Base-by-base conservation (phyloP, 2,113 vertebrate species). In the Pheucticus melanocephalus region DNA sequence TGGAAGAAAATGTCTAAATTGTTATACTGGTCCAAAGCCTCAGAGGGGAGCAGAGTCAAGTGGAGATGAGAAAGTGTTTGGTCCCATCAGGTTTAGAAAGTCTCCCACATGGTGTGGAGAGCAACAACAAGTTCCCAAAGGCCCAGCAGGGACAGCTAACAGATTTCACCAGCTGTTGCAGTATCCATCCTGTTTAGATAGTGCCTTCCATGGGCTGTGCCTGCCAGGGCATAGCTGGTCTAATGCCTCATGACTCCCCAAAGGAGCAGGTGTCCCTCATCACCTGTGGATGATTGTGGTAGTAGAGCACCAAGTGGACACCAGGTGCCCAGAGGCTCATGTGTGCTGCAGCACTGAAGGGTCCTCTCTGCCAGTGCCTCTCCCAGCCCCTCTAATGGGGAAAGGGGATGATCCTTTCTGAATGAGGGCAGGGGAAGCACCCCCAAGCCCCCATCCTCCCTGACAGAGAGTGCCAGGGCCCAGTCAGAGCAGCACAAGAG, bases 251-350 rank as follows among this genome's bases (percentile, higher is more conserved):
- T 3, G 1, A 2, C 31, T 57, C 4, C 23, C 33, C 44, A 51
- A 1, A 75, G 56, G 20, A 87, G 30, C 35, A 59, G 45, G 12
- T 59, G 42, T 54, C 35, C 60, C 40, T 86, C 0, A 0, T 61
- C 45, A 21, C 15, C 33, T 11, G 0, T 33, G 37, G 27, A 22
- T 39, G 17, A 15, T n/a, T 12, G 7, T 31, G 31, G 15, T 63
- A 71, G 79, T 16, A 57, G 47, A 68, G n/a, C n/a, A 39, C 27
- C 4, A 13, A 2, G 1, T 14, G 21, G 21, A 63, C 7, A 22
- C 12, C 0, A 4, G 12, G 11, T 56, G 30, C 15, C 17, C 3
- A 4, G 31, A 68, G 40, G 18, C 48, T 76, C 0, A 0, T 54
- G 11, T 80, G 53, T 83, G 57, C 2, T 28, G 39, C 44, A 72